Evolutionary conservation across 2,797 vertebrate genomes (phyloP).

Genomic region (Enteromius treurensis): DNA sequence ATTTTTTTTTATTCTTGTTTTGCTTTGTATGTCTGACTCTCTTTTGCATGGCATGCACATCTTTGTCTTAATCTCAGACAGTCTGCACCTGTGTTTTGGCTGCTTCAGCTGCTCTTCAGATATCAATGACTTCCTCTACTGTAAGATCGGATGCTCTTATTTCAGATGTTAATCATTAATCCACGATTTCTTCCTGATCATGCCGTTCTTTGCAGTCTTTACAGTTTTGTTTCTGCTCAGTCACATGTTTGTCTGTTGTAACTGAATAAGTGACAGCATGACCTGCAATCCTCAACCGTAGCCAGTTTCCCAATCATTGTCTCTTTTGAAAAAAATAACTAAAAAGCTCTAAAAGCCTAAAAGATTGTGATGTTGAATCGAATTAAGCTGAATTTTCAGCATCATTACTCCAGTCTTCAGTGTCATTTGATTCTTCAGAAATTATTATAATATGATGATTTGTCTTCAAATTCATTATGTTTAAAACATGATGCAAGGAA

Average conservation of each 20-base stretch:
- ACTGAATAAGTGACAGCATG: neutral
- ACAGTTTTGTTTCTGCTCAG: slow-evolving; percentile 4
- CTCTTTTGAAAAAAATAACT: neutral
- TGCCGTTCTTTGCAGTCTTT: slow-evolving; percentile 12
- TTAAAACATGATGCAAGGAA: too few relatives aligned
- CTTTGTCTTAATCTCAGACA: slow-evolving; percentile 8
- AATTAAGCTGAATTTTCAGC: neutral
- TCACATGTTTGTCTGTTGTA: slow-evolving; percentile 5
- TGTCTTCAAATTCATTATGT: too few relatives aligned
- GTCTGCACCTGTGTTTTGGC: slow-evolving; percentile 39
- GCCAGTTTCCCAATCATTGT: neutral
- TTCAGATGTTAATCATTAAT: slow-evolving; percentile 32
- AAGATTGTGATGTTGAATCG: neutral
- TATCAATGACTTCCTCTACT: slow-evolving; percentile 36
- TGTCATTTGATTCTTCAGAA: neutral
- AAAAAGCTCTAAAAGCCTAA: neutral
- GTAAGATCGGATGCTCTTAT: slow-evolving; percentile 19
- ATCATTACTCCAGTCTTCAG: neutral
- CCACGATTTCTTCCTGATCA: slow-evolving; percentile 14
- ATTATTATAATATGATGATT: neutral
- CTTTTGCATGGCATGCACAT: slow-evolving; percentile 40
- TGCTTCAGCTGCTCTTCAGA: slow-evolving; percentile 27
- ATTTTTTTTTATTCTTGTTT: slow-evolving; percentile 21
- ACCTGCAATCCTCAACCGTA: neutral
- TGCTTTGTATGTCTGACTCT: slow-evolving; percentile 14